These are phyloP conservation scores for Nomada hirtipes DNA, from an alignment of 2,888 invertebrate genomes.

Conservation along the genomic window DNA sequence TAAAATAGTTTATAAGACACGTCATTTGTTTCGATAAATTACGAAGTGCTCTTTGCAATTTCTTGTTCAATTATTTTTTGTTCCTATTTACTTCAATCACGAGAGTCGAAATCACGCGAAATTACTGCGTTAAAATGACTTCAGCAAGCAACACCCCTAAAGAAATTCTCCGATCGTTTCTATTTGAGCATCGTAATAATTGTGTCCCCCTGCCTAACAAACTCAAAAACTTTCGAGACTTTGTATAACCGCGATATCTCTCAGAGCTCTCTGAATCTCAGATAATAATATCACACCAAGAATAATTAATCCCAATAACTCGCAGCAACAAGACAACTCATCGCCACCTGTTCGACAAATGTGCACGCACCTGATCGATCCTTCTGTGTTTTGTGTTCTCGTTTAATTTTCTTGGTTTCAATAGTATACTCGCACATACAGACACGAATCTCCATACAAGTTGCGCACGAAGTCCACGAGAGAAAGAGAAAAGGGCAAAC, in stretches of 20 bases:
- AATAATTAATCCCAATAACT: not conserved
- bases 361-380: constrained; percentile 18
- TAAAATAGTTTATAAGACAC: too few species aligned
- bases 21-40: too few species aligned
- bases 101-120: too few species aligned
- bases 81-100: too few species aligned
- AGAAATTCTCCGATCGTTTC: not conserved
- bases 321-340: not conserved
- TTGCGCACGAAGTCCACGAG: not conserved
- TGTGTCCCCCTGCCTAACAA: not conserved
- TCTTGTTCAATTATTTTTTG: too few species aligned
- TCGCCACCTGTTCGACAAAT: constrained; percentile 19
- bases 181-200: not conserved
- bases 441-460: constrained; percentile 32
- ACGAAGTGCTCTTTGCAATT: too few species aligned
- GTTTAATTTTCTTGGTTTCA: constrained; percentile 21
- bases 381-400: constrained; percentile 8
- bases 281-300: not conserved
- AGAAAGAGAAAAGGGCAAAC: not conserved
- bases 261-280: not conserved
- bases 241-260: not conserved
- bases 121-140: too few species aligned
- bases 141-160: not conserved
- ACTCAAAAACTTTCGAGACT: not conserved
- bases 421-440: not conserved